A percentile compares a stretch with the other conserved stretches of the same genome.
phyloP scores from a whole-genome alignment of 2,797 vertebrate genomes.

The Danio aesculapii region DNA sequence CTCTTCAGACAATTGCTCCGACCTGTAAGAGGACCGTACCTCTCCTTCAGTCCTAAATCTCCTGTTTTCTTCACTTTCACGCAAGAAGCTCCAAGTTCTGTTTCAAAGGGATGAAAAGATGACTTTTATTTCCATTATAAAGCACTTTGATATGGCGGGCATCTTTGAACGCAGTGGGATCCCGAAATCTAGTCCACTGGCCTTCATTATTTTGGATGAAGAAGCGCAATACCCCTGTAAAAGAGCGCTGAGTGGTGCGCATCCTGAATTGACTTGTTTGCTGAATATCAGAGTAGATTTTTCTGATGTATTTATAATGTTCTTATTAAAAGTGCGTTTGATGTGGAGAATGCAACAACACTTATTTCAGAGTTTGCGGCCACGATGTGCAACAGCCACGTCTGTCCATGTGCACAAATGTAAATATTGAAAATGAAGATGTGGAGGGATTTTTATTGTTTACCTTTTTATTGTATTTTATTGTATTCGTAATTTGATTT shows the following conservation, averaged over 20 bases:
- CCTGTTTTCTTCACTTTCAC: slow-evolving; percentile 54
- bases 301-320: slow-evolving; percentile 87
- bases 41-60: slow-evolving; percentile 35
- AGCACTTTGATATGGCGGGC: slow-evolving; percentile 74
- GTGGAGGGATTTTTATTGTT: slow-evolving; percentile 55
- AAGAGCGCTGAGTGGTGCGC: slow-evolving; percentile 77
- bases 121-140: slow-evolving; percentile 82
- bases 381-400: slow-evolving; percentile 55
- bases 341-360: slow-evolving; percentile 82
- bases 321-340: slow-evolving; percentile 84
- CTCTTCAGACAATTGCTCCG: slow-evolving; percentile 45
- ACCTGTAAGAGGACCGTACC: slow-evolving; percentile 51
- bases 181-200: slow-evolving; percentile 67
- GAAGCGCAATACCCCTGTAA: slow-evolving; percentile 75
- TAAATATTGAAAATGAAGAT: slow-evolving; percentile 64
- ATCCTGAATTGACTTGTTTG: slow-evolving; percentile 87
- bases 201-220: slow-evolving; percentile 78
- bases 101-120: slow-evolving; percentile 76
- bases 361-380: slow-evolving; percentile 69
- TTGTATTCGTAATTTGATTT: slow-evolving; percentile 8
- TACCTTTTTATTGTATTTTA: slow-evolving; percentile 60
- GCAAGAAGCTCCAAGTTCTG: slow-evolving; percentile 62
- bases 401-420: slow-evolving; percentile 55
- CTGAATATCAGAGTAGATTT: slow-evolving; percentile 81
- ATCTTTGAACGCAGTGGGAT: slow-evolving; percentile 83